phyloP scores from a whole-genome alignment of 2,888 invertebrate species.

The Agrotis ipsilon region DNA sequence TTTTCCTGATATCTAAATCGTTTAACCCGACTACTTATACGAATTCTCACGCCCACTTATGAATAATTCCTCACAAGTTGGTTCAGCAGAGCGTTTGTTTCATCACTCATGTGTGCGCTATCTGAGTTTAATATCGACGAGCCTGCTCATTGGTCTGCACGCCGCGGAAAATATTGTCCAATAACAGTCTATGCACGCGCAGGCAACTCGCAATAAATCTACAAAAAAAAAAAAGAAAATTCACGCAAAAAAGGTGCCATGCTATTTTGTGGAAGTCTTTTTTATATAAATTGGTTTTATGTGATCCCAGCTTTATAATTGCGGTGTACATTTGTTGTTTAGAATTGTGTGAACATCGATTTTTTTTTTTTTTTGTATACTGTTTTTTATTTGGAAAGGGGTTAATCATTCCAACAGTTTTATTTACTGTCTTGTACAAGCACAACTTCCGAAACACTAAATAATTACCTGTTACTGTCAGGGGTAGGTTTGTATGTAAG shows the following conservation, averaged over 20 bases:
- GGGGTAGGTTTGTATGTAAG: too few relatives aligned
- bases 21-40: slow-evolving; percentile 14
- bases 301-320: slow-evolving; percentile 50
- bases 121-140: slow-evolving; percentile 60
- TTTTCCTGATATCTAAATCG: slow-evolving; percentile 14
- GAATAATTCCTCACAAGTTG: slow-evolving; percentile 52
- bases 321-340: slow-evolving; percentile 34
- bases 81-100: slow-evolving; percentile 48
- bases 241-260: slow-evolving; percentile 41
- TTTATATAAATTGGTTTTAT: slow-evolving; percentile 58
- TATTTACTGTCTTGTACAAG: too few relatives aligned
- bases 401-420: too few relatives aligned
- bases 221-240: slow-evolving; percentile 38
- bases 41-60: slow-evolving; percentile 41
- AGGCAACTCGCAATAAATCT: slow-evolving; percentile 60
- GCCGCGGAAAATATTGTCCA: slow-evolving; percentile 61
- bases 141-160: slow-evolving; percentile 59
- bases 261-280: slow-evolving; percentile 47
- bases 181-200: slow-evolving; percentile 63
- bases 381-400: background rate
- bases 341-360: slow-evolving; percentile 7
- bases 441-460: too few relatives aligned
- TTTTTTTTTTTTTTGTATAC: background rate
- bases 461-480: too few relatives aligned
- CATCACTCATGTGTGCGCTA: slow-evolving; percentile 56